These are phyloP conservation scores for Chromis chromis DNA, from an alignment of 2,797 vertebrate genomes.

Conservation along the genomic window DNA sequence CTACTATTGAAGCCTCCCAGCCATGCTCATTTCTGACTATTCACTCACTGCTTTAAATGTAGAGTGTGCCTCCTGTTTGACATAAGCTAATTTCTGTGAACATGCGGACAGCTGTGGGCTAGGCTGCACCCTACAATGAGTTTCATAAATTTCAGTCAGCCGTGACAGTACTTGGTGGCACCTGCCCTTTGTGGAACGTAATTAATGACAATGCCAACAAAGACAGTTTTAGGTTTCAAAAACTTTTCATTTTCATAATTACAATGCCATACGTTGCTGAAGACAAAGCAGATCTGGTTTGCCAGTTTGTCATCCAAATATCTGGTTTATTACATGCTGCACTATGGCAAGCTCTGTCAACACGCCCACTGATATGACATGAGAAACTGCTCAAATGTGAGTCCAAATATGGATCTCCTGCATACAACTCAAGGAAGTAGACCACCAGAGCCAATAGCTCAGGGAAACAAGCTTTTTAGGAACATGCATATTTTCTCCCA, in stretches of 20 bases:
- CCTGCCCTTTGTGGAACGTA: constrained; percentile 62
- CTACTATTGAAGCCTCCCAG: constrained; percentile 74
- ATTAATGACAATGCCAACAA: constrained; percentile 65
- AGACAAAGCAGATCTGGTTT: constrained; percentile 47
- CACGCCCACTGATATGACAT: constrained; percentile 35
- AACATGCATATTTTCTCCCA: constrained; percentile 42
- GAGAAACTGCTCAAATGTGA: constrained; percentile 30
- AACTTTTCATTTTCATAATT: constrained; percentile 32
- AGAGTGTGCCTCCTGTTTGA: constrained; percentile 75
- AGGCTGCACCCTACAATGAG: constrained; percentile 63
- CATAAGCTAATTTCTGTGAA: constrained; percentile 77
- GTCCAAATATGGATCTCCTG: constrained; percentile 57
- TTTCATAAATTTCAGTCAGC: constrained; percentile 68
- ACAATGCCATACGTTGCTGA: constrained; percentile 3
- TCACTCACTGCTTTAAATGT: constrained; percentile 76
- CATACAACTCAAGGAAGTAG: constrained; percentile 27
- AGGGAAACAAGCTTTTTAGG: constrained; percentile 39
- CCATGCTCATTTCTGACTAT: constrained; percentile 80
- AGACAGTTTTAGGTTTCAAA: constrained; percentile 33
- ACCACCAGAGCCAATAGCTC: constrained; percentile 22
- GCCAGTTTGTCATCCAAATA: constrained; percentile 36
- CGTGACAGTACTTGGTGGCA: constrained; percentile 60
- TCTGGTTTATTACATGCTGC: constrained; percentile 18
- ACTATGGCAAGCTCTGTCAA: constrained; percentile 28
- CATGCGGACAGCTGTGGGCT: constrained; percentile 75